Conservation (phyloP, 2,113 vertebrate genomes). For the Hemiscyllium ocellatum region DNA sequence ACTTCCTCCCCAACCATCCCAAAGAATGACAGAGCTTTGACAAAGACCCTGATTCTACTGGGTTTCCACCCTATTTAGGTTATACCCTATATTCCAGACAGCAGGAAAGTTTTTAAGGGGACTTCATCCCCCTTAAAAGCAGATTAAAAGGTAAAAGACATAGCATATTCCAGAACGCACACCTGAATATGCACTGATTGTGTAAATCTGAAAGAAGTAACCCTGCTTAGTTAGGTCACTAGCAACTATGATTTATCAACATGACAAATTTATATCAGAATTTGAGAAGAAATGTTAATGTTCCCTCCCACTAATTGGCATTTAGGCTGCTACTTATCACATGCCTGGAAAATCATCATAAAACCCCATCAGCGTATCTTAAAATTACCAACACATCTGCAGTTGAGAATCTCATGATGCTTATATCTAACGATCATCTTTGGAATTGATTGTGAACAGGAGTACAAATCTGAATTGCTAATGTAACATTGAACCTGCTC, state of each 20-base stretch:
- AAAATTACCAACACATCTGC: neutral
- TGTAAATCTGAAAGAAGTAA: neutral
- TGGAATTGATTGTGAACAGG: too few relatives aligned
- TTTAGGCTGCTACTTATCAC: neutral
- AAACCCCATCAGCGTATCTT: neutral
- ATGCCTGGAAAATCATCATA: neutral
- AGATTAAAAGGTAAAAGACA: too few relatives aligned
- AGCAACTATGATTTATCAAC: neutral
- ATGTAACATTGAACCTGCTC: neutral
- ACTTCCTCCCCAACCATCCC: neutral
- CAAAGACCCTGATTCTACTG: neutral
- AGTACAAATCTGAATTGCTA: conserved; percentile 9
- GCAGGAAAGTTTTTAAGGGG: neutral
- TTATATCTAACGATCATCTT: neutral
- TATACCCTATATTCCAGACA: neutral
- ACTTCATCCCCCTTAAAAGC: neutral
- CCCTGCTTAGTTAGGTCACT: neutral
- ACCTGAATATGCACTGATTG: neutral
- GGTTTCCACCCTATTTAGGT: neutral
- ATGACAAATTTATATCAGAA: neutral
- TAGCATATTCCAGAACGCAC: neutral
- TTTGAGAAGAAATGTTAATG: neutral
- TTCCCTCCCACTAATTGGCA: neutral
- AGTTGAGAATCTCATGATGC: neutral
- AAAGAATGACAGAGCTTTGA: neutral